Percentiles rank a stretch among this genome's conserved stretches.
Conservation (phyloP, 2,113 vertebrate species). For the Ahaetulla prasina region DNA sequence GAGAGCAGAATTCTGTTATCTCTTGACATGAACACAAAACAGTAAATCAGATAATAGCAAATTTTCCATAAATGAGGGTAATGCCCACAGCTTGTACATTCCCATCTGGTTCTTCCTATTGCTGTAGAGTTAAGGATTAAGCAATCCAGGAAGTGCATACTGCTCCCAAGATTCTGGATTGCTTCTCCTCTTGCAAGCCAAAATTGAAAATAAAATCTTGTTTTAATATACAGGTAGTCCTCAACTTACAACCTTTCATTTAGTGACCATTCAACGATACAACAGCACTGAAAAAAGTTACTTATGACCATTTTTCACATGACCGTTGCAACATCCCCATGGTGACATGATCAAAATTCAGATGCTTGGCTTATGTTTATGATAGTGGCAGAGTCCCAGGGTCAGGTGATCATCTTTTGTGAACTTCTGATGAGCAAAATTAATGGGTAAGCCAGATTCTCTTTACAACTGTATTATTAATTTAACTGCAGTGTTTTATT, state of each 20-base stretch:
- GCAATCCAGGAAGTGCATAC: background rate
- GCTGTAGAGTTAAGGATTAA: background rate
- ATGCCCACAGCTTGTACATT: background rate
- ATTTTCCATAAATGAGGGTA: background rate
- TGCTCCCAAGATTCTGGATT: background rate
- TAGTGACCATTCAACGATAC: background rate
- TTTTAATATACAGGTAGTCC: background rate
- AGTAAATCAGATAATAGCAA: background rate
- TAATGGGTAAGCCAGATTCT: background rate
- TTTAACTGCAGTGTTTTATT: background rate
- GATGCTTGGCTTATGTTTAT: background rate
- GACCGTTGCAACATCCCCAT: background rate
- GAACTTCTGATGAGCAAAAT: background rate
- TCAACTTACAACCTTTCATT: background rate
- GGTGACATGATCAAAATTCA: background rate
- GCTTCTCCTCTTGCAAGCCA: background rate
- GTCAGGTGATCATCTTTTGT: background rate
- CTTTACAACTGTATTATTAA: background rate
- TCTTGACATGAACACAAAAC: background rate
- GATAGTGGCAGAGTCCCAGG: background rate
- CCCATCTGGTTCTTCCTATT: background rate
- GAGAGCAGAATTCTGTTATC: background rate
- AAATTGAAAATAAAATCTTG: background rate
- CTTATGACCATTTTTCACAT: background rate
- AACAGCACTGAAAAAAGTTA: background rate